phyloP scores from a whole-genome alignment of 2,113 vertebrate species.

The Plectropomus leopardus region DNA sequence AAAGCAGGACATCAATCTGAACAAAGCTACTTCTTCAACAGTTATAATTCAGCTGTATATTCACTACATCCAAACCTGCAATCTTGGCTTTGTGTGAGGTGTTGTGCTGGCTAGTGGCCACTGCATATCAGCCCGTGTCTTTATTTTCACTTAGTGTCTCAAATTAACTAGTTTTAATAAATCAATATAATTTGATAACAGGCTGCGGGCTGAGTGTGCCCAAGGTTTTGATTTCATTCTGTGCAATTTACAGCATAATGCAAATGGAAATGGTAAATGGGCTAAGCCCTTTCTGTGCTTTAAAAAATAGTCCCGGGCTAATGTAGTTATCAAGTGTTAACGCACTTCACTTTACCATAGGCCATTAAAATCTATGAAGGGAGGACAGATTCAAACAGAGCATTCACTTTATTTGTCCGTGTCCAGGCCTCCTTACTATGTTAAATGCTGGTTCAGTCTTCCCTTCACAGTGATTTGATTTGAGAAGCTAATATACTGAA shows the following conservation, averaged over 20 bases:
- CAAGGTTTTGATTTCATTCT: conserved; percentile 65
- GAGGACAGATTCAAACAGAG: conserved; percentile 64
- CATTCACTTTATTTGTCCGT: conserved; percentile 68
- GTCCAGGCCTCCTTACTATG: conserved; percentile 60
- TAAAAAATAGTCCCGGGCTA: conserved; percentile 51
- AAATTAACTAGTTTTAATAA: conserved; percentile 61
- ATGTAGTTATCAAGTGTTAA: conserved; percentile 73
- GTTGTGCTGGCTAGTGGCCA: conserved; percentile 12
- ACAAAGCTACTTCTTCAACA: conserved; percentile 68
- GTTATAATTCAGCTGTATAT: conserved; percentile 47
- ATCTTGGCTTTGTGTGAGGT: conserved; percentile 5
- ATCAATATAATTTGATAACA: conserved; percentile 59
- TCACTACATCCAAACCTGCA: conserved; percentile 21
- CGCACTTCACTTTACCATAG: conserved; percentile 64
- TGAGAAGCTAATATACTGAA: conserved; percentile 82
- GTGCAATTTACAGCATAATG: conserved; percentile 59
- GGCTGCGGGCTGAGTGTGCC: conserved; percentile 12
- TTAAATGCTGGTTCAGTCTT: conserved; percentile 69
- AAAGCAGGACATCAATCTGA: conserved; percentile 74
- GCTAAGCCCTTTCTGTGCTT: conserved; percentile 47
- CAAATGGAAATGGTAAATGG: conserved; percentile 63
- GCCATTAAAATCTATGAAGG: conserved; percentile 66
- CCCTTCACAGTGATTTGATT: conserved; percentile 75
- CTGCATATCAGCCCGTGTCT: conserved; percentile 5
- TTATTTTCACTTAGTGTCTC: conserved; percentile 39